phyloP scores from a whole-genome alignment of 2,797 vertebrate species.

The Thalassophryne amazonica region DNA sequence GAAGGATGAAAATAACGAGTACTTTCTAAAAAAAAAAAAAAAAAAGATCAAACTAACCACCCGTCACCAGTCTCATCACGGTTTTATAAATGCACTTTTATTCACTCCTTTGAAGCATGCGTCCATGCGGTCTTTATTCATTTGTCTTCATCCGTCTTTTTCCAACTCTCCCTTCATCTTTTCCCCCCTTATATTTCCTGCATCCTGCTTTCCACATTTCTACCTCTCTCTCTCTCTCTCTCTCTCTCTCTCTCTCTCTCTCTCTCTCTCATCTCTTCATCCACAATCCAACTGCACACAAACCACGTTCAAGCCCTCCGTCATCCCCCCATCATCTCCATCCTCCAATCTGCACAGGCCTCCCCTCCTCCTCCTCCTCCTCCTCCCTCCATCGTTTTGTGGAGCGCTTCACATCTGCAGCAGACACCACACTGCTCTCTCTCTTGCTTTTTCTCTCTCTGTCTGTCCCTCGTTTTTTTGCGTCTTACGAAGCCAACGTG shows the following conservation, averaged over 20 bases:
- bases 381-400: constrained; percentile 11
- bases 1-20: no score
- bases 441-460: not conserved
- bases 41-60: no score
- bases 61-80: no score
- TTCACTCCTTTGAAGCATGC: no score
- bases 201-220: not conserved
- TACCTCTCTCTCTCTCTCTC: not conserved
- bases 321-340: constrained; percentile 3
- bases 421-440: not conserved
- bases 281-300: constrained; percentile 39
- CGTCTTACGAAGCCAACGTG: constrained; percentile 9
- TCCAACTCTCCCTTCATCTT: not conserved
- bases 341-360: constrained; percentile 58
- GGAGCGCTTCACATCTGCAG: constrained; percentile 34
- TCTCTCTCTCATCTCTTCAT: not conserved
- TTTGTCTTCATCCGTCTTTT: no score
- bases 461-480: constrained; percentile 44
- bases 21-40: no score
- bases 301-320: not conserved
- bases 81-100: no score
- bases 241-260: not conserved
- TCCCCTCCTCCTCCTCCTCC: constrained; percentile 26
- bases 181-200: not conserved
- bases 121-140: not conserved